A percentile compares a stretch with the other conserved stretches of the same genome.
These are phyloP conservation scores for Oreochromis mossambicus DNA, from an alignment of 2,797 vertebrate genomes.

Conservation along the genomic window DNA sequence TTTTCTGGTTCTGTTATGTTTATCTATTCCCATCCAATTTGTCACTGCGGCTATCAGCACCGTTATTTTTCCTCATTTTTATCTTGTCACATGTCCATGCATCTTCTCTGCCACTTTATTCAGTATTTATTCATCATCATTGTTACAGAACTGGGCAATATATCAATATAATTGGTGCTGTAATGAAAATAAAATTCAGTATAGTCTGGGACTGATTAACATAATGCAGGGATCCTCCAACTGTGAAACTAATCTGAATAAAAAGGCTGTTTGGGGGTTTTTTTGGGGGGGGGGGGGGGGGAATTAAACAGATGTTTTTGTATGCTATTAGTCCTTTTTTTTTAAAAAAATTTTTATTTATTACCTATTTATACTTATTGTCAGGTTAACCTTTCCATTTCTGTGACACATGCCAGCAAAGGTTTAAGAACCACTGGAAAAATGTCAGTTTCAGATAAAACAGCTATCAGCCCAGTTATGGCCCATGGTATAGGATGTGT, in stretches of 20 bases:
- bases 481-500: not conserved
- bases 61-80: not conserved
- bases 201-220: not conserved
- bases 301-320: not conserved
- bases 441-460: not conserved
- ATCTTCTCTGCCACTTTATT: not conserved
- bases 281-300: too few species aligned
- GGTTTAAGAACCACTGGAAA: not conserved
- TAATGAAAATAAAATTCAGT: not conserved
- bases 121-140: not conserved
- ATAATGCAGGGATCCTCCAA: not conserved
- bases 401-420: not conserved
- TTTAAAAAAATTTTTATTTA: not conserved
- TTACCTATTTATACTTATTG: not conserved
- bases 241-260: not conserved
- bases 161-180: not conserved
- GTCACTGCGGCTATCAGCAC: not conserved
- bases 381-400: not conserved
- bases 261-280: fast-evolving
- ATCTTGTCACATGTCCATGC: not conserved
- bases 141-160: not conserved
- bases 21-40: slow-evolving; percentile 1
- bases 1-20: not conserved
- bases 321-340: not conserved
- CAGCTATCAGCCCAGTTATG: not conserved